Evolutionary conservation across 2,888 invertebrate species (phyloP), one percentile per base, ranked within the genome.

Genomic region (Tachina fera): DNA sequence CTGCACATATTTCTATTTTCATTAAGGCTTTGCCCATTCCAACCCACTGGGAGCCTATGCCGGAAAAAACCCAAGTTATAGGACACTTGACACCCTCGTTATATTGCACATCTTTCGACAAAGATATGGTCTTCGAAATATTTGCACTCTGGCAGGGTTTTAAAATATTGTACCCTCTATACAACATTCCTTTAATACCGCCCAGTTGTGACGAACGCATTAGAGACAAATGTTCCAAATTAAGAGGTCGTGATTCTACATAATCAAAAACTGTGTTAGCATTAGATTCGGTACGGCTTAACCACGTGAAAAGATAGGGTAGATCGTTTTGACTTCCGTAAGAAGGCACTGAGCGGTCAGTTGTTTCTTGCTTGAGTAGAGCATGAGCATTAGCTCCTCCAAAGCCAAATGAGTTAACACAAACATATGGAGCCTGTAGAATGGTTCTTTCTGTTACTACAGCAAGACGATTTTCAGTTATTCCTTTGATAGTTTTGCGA

Each of bases 401-500:
- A 91, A 98, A 98, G 0, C 98, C 98, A 91, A 98, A 98, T 9
- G 97, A 97, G 93, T 97, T 98, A 49, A 98, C 94, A 9, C 96
- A 98, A 39, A 96, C 95, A 90, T 96, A 94, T 39, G 97, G 96
- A 39, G 96, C 96, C 45, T 94, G 92, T 94, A 97, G 96, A 0
- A 94, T 95, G 13, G 93, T 95, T 91, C 94, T 94, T 70, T 96
- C 96, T 0, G 95, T 95, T 1, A 98, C 95, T 0, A 98, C 97
- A 88, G 94, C 90, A 45, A 96, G 91, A 60, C 95, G 93, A 0
- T 95, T 95, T 43, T 95, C 94, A 1, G 93, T 93, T 0, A 96
- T 91, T 0, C 95, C 94, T 22, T 94, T 93, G 0, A 96, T 94
- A 1, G 94, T 94, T 63, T 94, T 93, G 31, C 95, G 94, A 0